These are phyloP conservation scores for Coecobrya sp. DNA, from an alignment of 2,888 invertebrate species.

Conservation along the genomic window DNA sequence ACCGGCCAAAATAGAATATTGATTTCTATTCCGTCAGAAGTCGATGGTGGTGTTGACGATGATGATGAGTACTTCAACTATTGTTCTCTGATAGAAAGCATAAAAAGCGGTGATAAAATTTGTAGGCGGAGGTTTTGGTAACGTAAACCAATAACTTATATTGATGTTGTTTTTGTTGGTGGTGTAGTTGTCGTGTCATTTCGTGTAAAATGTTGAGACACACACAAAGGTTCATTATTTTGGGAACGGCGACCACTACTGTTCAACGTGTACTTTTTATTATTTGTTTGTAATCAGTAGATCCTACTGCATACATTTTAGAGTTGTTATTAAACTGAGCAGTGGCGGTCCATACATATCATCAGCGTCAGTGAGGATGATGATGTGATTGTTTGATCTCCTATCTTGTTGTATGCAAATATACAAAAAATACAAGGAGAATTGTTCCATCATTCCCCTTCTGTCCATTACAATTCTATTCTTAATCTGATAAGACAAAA, in stretches of 20 bases:
- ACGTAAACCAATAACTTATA: slow-evolving; percentile 63
- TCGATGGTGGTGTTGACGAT: slow-evolving; percentile 53
- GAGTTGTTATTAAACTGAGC: slow-evolving; percentile 14
- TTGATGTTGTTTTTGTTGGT: slow-evolving; percentile 52
- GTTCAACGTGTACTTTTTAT: slow-evolving; percentile 14
- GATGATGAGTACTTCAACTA: slow-evolving; percentile 71
- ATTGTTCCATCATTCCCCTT: slow-evolving; percentile 43
- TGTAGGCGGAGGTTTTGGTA: slow-evolving; percentile 81
- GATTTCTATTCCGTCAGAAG: slow-evolving; percentile 55
- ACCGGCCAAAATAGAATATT: slow-evolving; percentile 68
- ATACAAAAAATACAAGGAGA: neutral
- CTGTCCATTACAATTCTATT: slow-evolving; percentile 47
- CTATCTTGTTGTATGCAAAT: slow-evolving; percentile 18
- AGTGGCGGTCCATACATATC: neutral
- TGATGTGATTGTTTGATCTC: slow-evolving; percentile 47
- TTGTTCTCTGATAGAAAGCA: slow-evolving; percentile 74
- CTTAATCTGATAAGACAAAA: slow-evolving; percentile 66
- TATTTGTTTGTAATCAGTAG: slow-evolving; percentile 42
- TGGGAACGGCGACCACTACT: slow-evolving; percentile 34
- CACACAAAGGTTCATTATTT: slow-evolving; percentile 72
- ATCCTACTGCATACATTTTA: neutral
- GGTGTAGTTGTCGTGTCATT: slow-evolving; percentile 68
- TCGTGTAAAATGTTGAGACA: slow-evolving; percentile 73
- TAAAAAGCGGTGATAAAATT: slow-evolving; percentile 76
- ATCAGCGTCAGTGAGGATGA: slow-evolving; percentile 12